phyloP scores from a whole-genome alignment of 2,888 invertebrate species.

The Plebejus anna region DNA sequence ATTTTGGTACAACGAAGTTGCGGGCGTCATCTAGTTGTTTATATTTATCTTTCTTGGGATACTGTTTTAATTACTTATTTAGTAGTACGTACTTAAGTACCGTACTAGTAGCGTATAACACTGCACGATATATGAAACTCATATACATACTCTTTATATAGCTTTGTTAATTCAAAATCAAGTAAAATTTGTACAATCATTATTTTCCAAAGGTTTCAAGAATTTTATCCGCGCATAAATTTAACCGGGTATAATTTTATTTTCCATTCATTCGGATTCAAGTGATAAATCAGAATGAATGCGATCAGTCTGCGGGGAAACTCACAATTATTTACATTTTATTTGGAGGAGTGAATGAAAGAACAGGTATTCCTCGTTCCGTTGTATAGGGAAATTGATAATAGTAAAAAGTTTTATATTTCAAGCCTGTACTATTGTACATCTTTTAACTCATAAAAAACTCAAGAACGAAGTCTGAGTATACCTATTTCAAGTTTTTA shows the following conservation, averaged over 20 bases:
- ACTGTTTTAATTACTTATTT: too few relatives aligned
- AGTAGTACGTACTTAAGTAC: too few relatives aligned
- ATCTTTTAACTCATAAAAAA: too few relatives aligned
- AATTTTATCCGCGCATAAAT: background rate
- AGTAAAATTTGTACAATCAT: background rate
- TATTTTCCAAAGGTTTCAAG: background rate
- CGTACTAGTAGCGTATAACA: too few relatives aligned
- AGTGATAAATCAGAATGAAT: slow-evolving; percentile 1
- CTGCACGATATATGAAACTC: too few relatives aligned
- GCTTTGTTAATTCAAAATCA: background rate
- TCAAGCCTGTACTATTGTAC: too few relatives aligned
- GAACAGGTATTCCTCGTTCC: background rate
- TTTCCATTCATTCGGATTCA: slow-evolving; percentile 1
- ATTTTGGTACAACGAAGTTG: too few relatives aligned
- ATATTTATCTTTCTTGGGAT: too few relatives aligned
- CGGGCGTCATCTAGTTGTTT: too few relatives aligned
- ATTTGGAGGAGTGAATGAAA: background rate
- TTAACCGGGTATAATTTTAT: background rate
- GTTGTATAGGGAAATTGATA: background rate
- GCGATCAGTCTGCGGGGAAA: slow-evolving; percentile 3
- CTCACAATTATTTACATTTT: slow-evolving; percentile 11
- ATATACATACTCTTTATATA: too few relatives aligned
- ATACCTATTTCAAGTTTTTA: too few relatives aligned
- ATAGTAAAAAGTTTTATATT: background rate
- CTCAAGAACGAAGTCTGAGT: too few relatives aligned